A percentile compares a stretch with the other conserved stretches of the same genome.
phyloP scores from a whole-genome alignment of 2,113 vertebrate species.

The Osmerus mordax region DNA sequence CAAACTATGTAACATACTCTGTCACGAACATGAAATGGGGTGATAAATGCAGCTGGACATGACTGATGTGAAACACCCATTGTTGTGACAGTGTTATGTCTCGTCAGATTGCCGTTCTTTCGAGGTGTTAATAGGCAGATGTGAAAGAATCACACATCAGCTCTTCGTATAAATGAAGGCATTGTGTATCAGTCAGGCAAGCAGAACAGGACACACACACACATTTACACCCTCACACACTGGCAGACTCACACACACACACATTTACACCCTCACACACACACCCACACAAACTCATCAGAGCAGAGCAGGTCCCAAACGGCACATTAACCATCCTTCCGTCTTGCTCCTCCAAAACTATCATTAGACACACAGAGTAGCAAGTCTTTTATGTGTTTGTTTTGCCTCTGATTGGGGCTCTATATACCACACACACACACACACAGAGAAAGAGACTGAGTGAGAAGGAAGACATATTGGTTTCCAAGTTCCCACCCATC shows the following conservation, averaged over 20 bases:
- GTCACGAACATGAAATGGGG: too few relatives aligned
- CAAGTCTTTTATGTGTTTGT: not conserved
- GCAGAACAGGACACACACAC: not conserved
- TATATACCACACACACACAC: not conserved
- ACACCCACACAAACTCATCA: not conserved
- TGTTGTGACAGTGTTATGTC: too few relatives aligned
- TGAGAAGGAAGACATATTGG: not conserved
- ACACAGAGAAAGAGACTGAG: not conserved
- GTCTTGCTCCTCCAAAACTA: not conserved
- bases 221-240: not conserved
- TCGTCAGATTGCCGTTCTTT: too few relatives aligned
- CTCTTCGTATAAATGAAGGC: too few relatives aligned
- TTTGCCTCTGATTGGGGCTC: not conserved
- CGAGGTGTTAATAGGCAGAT: too few relatives aligned
- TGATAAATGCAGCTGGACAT: too few relatives aligned
- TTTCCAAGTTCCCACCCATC: constrained; percentile 10
- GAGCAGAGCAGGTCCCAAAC: too few relatives aligned
- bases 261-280: not conserved
- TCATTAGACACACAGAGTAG: not conserved
- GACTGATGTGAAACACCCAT: too few relatives aligned
- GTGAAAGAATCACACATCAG: too few relatives aligned
- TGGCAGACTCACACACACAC: not conserved
- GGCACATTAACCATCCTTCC: too few relatives aligned
- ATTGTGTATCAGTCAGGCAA: not conserved
- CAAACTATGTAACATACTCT: too few relatives aligned